Evolutionary conservation across 2,888 invertebrate genomes (phyloP).

Genomic region (Idaea straminata): DNA sequence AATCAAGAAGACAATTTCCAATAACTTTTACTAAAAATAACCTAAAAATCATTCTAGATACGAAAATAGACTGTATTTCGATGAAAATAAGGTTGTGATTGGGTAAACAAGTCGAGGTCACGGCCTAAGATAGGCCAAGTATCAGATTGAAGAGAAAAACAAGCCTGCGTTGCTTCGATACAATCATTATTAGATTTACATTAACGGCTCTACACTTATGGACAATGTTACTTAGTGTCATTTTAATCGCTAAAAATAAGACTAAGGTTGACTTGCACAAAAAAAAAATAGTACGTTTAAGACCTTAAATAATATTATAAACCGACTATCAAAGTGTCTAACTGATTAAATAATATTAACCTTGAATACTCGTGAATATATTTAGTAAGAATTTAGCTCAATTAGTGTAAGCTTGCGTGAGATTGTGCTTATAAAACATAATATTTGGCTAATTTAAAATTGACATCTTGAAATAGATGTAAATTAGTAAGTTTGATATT

Average conservation of each 20-base stretch:
- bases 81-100: not conserved
- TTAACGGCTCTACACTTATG: constrained; percentile 32
- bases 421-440: not conserved
- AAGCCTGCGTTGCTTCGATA: constrained; percentile 34
- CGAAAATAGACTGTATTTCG: not conserved
- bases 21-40: not conserved
- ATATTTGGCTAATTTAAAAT: not conserved
- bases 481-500: not conserved
- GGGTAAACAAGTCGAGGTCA: constrained; percentile 10
- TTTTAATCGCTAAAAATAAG: not conserved
- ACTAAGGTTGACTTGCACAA: too few relatives aligned
- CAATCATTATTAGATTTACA: constrained; percentile 50
- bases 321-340: too few relatives aligned
- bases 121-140: constrained; percentile 9
- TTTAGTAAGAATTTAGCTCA: too few relatives aligned
- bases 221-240: constrained; percentile 15
- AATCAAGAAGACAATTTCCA: not conserved
- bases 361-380: too few relatives aligned
- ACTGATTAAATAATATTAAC: too few relatives aligned
- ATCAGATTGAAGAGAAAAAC: constrained; percentile 24
- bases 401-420: not conserved
- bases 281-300: not conserved
- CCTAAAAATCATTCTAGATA: not conserved
- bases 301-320: too few relatives aligned
- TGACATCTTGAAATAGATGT: too few relatives aligned